Conservation (phyloP, 2,113 vertebrate genomes). For the Turnix velox region DNA sequence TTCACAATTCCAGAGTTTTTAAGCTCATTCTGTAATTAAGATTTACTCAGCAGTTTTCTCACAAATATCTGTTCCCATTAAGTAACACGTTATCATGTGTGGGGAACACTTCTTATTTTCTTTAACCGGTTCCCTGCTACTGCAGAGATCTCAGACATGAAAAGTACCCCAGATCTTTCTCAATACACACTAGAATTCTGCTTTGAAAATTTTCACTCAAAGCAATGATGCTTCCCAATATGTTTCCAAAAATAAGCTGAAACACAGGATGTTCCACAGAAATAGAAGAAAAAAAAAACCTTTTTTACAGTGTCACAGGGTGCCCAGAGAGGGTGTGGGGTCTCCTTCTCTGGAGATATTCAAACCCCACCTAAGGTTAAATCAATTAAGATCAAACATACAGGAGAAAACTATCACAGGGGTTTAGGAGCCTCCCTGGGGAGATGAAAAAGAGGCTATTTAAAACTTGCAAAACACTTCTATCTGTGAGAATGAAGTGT, state of each 20-base stretch:
- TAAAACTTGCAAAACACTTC: not conserved
- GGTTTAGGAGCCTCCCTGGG: not conserved
- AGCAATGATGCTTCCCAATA: not conserved
- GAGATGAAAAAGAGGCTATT: not conserved
- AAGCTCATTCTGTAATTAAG: constrained; percentile 46
- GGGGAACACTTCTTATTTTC: not conserved
- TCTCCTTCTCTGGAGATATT: too few relatives aligned
- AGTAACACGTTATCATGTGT: not conserved
- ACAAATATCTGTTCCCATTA: not conserved
- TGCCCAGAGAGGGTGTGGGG: too few relatives aligned
- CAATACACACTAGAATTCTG: not conserved
- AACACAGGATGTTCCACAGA: too few relatives aligned
- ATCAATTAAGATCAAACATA: not conserved
- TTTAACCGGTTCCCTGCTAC: not conserved
- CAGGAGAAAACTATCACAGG: not conserved
- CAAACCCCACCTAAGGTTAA: too few relatives aligned
- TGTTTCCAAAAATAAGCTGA: not conserved
- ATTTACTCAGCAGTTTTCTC: not conserved
- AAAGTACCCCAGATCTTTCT: constrained; percentile 2
- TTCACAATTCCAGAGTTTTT: constrained; percentile 27
- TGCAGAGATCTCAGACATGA: not conserved
- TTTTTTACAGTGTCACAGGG: too few relatives aligned
- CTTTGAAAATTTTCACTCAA: not conserved
- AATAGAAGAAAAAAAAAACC: too few relatives aligned
- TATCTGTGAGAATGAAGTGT: not conserved